phyloP scores from a whole-genome alignment of 2,113 vertebrate genomes.

The Rhinolophus sinicus region DNA sequence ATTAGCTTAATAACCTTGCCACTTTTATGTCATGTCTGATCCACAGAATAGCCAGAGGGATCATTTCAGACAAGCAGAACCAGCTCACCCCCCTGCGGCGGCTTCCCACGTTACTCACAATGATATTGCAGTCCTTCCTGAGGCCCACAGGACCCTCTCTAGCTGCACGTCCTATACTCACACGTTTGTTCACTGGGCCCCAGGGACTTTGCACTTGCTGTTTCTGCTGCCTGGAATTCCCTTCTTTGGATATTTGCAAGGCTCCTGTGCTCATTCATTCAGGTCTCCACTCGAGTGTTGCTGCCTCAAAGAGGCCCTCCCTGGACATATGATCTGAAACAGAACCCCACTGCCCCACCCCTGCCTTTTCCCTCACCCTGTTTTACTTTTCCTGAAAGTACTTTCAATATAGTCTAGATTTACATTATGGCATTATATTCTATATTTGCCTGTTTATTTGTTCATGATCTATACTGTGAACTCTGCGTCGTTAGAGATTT shows the following conservation, averaged over 20 bases:
- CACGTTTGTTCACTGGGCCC: neutral
- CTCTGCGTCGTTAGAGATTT: neutral
- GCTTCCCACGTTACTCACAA: neutral
- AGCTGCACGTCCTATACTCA: neutral
- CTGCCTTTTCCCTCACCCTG: neutral
- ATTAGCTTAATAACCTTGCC: neutral
- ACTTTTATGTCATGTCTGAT: neutral
- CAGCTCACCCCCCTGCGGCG: too few species aligned
- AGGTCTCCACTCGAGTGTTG: too few species aligned
- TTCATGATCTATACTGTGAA: neutral
- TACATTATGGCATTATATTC: neutral
- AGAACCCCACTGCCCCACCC: neutral
- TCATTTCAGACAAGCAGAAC: neutral
- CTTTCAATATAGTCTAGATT: neutral
- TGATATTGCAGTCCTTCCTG: neutral
- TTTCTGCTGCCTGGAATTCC: neutral
- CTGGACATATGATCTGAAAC: neutral
- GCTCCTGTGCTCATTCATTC: neutral
- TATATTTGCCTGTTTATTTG: neutral
- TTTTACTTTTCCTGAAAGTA: neutral
- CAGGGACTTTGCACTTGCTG: neutral
- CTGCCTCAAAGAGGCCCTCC: neutral
- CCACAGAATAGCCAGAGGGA: neutral
- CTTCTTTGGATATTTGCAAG: too few species aligned
- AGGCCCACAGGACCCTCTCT: neutral